These are phyloP conservation scores for Neoarius graeffei DNA, from an alignment of 2,113 vertebrate genomes.

Conservation along the genomic window DNA sequence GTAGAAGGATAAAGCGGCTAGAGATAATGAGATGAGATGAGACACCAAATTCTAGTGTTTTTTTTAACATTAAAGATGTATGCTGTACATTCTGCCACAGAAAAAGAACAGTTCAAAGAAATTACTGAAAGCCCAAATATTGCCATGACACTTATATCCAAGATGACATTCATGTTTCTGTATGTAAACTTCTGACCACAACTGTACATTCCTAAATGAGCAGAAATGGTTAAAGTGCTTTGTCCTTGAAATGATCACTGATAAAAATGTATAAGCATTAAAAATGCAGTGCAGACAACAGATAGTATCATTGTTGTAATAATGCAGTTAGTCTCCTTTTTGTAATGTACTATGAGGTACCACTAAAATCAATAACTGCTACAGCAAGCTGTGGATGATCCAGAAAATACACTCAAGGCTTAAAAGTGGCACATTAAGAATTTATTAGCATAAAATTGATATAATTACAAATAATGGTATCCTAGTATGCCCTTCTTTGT, in stretches of 20 bases:
- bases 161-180: too few species aligned
- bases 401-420: background rate
- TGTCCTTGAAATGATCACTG: background rate
- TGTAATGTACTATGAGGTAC: background rate
- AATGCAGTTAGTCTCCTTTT: background rate
- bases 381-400: background rate
- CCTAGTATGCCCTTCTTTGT: conserved; percentile 22
- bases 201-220: background rate
- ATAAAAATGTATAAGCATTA: background rate
- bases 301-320: background rate
- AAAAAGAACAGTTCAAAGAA: too few species aligned
- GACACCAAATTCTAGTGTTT: too few species aligned
- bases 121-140: too few species aligned
- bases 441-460: background rate
- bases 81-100: too few species aligned
- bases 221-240: background rate
- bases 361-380: background rate
- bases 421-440: conserved; percentile 6
- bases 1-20: too few species aligned
- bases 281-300: background rate
- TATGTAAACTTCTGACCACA: too few species aligned
- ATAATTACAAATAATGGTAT: conserved; percentile 16
- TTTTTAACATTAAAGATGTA: too few species aligned
- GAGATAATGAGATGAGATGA: too few species aligned
- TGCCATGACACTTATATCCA: too few species aligned